A percentile compares a stretch with the other conserved stretches of the same genome.
phyloP scores from a whole-genome alignment of 1,140 invertebrate genomes.

The Bombyx mandarina region DNA sequence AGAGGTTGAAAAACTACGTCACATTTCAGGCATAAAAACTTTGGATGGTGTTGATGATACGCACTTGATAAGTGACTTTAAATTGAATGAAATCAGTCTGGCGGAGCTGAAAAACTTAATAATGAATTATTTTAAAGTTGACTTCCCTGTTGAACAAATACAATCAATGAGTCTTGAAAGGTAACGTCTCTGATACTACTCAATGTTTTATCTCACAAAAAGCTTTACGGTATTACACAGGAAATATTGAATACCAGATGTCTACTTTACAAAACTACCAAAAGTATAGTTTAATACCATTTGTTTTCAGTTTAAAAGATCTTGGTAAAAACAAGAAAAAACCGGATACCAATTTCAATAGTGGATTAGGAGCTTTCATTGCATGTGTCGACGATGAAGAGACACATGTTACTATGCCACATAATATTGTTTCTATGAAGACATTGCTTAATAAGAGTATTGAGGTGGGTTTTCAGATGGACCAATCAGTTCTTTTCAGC shows the following conservation, averaged over 20 bases:
- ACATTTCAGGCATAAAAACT: constrained; percentile 4
- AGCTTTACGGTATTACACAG: not conserved
- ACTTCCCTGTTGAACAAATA: constrained; percentile 4
- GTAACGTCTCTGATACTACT: not conserved
- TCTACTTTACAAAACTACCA: no score
- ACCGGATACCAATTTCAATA: not conserved
- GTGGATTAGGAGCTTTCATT: constrained; percentile 8
- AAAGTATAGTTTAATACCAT: no score
- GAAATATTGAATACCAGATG: no score
- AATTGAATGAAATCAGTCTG: constrained; percentile 5
- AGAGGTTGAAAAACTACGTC: not conserved
- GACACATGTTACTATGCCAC: constrained; percentile 3
- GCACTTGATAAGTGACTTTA: not conserved
- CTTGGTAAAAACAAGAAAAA: constrained; percentile 2
- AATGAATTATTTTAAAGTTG: constrained; percentile 1
- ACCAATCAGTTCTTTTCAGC: no score
- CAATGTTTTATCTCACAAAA: not conserved
- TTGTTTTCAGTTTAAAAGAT: constrained; percentile 5
- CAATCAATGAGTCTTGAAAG: constrained; percentile 1
- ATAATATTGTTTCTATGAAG: constrained; percentile 9
- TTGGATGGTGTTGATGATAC: not conserved
- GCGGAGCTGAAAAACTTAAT: not conserved
- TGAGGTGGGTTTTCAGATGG: constrained; percentile 4
- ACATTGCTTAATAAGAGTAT: constrained; percentile 10
- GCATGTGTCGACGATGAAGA: constrained; percentile 7